phyloP scores from a whole-genome alignment of 2,797 vertebrate species.

The Mallotus villosus region DNA sequence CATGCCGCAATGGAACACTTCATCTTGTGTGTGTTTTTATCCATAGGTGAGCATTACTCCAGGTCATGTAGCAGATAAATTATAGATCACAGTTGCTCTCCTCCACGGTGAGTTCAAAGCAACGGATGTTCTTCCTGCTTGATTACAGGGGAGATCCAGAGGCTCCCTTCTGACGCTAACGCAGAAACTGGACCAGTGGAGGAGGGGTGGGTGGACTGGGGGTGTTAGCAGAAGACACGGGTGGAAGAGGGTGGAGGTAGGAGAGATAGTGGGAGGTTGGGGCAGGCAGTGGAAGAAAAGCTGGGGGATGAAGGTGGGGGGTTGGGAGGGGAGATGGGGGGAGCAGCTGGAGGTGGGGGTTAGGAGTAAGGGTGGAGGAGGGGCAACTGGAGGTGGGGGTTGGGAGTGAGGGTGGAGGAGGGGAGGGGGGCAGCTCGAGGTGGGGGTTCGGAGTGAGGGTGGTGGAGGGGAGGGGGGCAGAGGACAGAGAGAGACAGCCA shows the following conservation, averaged over 20 bases:
- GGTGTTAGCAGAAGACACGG: too few relatives aligned
- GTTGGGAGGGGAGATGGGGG: slow-evolving; percentile 34
- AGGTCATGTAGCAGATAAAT: slow-evolving; percentile 41
- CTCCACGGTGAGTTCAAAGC: slow-evolving; percentile 51
- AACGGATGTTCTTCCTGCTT: slow-evolving; percentile 11
- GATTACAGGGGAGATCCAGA: slow-evolving; percentile 17
- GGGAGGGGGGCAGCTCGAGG: neutral
- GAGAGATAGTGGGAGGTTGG: too few relatives aligned
- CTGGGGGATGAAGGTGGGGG: neutral
- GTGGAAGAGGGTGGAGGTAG: too few relatives aligned
- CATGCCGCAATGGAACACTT: too few relatives aligned
- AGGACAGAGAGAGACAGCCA: neutral
- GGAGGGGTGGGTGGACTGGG: too few relatives aligned
- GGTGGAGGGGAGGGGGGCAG: neutral
- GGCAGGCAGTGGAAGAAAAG: too few relatives aligned
- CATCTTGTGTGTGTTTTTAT: neutral
- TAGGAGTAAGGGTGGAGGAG: too few relatives aligned
- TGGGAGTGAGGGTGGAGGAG: too few relatives aligned
- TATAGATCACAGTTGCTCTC: slow-evolving; percentile 54
- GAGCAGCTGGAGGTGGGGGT: slow-evolving; percentile 24
- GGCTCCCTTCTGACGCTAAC: too few relatives aligned
- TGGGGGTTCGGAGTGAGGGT: too few relatives aligned
- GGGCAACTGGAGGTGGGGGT: too few relatives aligned
- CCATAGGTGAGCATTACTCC: neutral
- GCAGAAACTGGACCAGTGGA: too few relatives aligned